A percentile compares a stretch with the other conserved stretches of the same genome.
Conservation (phyloP, 2,888 invertebrate species). For the Sinelater perroti region DNA sequence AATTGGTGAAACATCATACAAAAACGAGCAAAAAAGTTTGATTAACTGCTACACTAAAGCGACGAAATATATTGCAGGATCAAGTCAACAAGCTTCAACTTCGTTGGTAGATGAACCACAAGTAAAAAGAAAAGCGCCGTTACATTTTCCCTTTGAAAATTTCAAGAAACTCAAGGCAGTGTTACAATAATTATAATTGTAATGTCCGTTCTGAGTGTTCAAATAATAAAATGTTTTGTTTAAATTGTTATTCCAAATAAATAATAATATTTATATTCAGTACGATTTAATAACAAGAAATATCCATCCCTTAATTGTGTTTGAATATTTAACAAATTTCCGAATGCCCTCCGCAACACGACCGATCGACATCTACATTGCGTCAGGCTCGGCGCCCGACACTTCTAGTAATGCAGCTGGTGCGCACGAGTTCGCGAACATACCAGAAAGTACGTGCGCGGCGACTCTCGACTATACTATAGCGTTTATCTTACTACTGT, state of each 20-base stretch:
- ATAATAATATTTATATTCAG: neutral
- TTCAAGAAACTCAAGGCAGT: constrained; percentile 1
- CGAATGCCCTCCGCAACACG: too few species aligned
- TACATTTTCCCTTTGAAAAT: too few species aligned
- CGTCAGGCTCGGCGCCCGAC: too few species aligned
- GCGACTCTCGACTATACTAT: too few species aligned
- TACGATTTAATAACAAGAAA: too few species aligned
- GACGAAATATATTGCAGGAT: neutral
- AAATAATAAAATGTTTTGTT: constrained; percentile 8
- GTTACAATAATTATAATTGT: neutral
- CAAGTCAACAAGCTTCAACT: constrained; percentile 4
- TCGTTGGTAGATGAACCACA: constrained; percentile 2
- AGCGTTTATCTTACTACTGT: too few species aligned
- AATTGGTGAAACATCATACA: neutral
- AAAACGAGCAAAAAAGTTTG: constrained; percentile 2
- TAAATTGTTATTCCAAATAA: neutral
- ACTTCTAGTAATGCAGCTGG: too few species aligned
- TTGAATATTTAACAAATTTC: too few species aligned
- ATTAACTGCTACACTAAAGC: constrained; percentile 8
- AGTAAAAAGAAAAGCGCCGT: neutral
- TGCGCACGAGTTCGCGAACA: too few species aligned
- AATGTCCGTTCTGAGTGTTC: constrained; percentile 4
- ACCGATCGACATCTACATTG: too few species aligned
- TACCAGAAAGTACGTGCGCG: too few species aligned
- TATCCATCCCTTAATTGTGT: too few species aligned